Percentiles rank a stretch among this genome's conserved stretches.
phyloP scores from a whole-genome alignment of 2,797 vertebrate genomes.

The Lagodon rhomboides region DNA sequence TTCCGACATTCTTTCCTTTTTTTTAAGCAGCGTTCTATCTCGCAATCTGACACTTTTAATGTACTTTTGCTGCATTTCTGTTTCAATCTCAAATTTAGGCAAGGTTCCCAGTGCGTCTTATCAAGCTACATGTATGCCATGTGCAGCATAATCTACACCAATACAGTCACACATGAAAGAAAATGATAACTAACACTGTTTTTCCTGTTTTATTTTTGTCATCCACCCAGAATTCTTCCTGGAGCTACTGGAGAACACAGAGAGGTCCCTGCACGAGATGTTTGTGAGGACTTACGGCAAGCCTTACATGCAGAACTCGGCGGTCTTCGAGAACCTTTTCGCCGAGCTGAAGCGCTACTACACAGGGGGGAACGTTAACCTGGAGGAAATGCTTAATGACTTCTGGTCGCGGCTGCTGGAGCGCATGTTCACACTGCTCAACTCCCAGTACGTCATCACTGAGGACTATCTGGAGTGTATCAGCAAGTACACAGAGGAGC shows the following conservation, averaged over 20 bases:
- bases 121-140: slow-evolving; percentile 4
- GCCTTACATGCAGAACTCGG: slow-evolving; percentile 97
- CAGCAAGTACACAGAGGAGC: slow-evolving; percentile 97
- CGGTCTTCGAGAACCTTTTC: slow-evolving; percentile 97
- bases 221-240: slow-evolving; percentile 91
- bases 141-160: slow-evolving; percentile 1
- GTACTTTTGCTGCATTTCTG: slow-evolving; percentile 16
- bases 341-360: slow-evolving; percentile 96
- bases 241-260: slow-evolving; percentile 95
- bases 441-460: slow-evolving; percentile 95
- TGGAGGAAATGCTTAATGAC: slow-evolving; percentile 98
- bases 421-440: slow-evolving; percentile 98
- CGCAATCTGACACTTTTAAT: slow-evolving; percentile 37
- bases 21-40: slow-evolving; percentile 1
- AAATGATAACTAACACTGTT: slow-evolving; percentile 13
- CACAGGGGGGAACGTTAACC: slow-evolving; percentile 95
- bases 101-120: slow-evolving; percentile 3
- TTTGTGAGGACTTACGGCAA: slow-evolving; percentile 95
- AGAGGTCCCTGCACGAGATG: slow-evolving; percentile 96
- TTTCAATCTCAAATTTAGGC: slow-evolving; percentile 28
- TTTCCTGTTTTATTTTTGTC: slow-evolving; percentile 31
- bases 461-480: slow-evolving; percentile 99
- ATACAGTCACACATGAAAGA: neutral
- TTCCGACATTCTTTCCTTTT: too few species aligned
- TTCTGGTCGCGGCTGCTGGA: slow-evolving; percentile 98